Base-by-base conservation (phyloP, 2,797 vertebrate genomes). In the Valencia hispanica region DNA sequence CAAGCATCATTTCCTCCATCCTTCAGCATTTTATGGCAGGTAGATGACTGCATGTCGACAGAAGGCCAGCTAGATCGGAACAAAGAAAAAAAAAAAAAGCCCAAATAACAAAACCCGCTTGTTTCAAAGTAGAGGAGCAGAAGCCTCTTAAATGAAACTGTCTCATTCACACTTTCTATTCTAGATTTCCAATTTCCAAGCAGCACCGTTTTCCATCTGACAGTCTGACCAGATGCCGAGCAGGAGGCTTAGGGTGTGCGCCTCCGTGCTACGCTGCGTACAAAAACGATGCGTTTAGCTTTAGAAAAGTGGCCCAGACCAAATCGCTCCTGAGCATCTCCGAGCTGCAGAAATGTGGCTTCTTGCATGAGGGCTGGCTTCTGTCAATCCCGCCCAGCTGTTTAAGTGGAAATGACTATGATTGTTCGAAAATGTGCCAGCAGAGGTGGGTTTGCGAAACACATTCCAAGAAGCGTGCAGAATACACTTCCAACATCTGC, bases 391-490 rank as follows among this genome's bases (percentile, higher is more conserved):
- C 68, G 81, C 83, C 79, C 81, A 51, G 79, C 77, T 71, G 84
- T 79, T 45, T 47, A 73, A 74, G 79, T 84, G 85, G 80, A 89
- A 85, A 89, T 85, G 86, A 87, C 74, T 81, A 81, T 88, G 79
- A 84, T 87, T 76, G 86, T 90, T 88, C 84, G 78, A 83, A 70
- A 85, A 83, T 76, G 84, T 43, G 84, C 90, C 84, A 80, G 86
- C 82, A 83, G 87, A 90, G 88, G 89, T 86, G 91, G 85, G 90
- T n/a, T n/a, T 83, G 85, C 72, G 63, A 86, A 86, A 87, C 90
- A 84, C 87, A 82, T 77, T 87, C 91, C 86, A 76, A 86, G 85
- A 90, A 89, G 86, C 77, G 74, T 81, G 75, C 74, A 59, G 85
- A 74, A 71, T 8, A 79, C 87, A 75, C 85, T 85, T 84, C 82